Percentiles rank a stretch among this genome's conserved stretches.
These are phyloP conservation scores for Tautogolabrus adspersus DNA, from an alignment of 2,113 vertebrate genomes.

Conservation along the genomic window DNA sequence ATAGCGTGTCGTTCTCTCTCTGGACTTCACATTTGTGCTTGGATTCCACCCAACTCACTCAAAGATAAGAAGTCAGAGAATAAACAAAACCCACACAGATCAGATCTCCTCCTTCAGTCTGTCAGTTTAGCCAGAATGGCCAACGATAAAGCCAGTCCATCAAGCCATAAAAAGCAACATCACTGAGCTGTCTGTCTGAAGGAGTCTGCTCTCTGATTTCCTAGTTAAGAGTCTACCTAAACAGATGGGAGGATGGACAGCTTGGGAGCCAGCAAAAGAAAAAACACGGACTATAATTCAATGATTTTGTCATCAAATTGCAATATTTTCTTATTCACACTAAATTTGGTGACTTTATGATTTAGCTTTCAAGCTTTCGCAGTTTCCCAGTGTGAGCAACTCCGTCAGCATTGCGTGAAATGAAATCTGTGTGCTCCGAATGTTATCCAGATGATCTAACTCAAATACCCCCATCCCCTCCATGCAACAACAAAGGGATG, in stretches of 20 bases:
- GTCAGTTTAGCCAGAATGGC: conserved; percentile 74
- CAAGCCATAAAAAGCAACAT: conserved; percentile 66
- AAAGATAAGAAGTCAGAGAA: conserved; percentile 75
- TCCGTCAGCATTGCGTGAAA: conserved; percentile 69
- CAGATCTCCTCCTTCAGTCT: conserved; percentile 73
- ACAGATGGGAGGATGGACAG: conserved; percentile 11
- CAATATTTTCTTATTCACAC: neutral
- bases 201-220: conserved; percentile 37
- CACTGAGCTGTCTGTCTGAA: conserved; percentile 45
- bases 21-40: conserved; percentile 60
- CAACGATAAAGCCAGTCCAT: conserved; percentile 76
- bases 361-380: conserved; percentile 36
- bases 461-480: conserved; percentile 83
- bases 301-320: conserved; percentile 4
- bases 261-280: neutral
- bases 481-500: conserved; percentile 79
- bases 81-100: conserved; percentile 73
- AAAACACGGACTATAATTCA: conserved; percentile 12
- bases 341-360: conserved; percentile 15
- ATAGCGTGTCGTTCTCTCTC: conserved; percentile 75
- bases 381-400: conserved; percentile 38
- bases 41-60: conserved; percentile 70
- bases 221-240: neutral
- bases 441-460: conserved; percentile 80
- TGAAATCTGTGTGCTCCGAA: conserved; percentile 70